Conservation (phyloP, 2,113 vertebrate genomes). For the Microcebus murinus region DNA sequence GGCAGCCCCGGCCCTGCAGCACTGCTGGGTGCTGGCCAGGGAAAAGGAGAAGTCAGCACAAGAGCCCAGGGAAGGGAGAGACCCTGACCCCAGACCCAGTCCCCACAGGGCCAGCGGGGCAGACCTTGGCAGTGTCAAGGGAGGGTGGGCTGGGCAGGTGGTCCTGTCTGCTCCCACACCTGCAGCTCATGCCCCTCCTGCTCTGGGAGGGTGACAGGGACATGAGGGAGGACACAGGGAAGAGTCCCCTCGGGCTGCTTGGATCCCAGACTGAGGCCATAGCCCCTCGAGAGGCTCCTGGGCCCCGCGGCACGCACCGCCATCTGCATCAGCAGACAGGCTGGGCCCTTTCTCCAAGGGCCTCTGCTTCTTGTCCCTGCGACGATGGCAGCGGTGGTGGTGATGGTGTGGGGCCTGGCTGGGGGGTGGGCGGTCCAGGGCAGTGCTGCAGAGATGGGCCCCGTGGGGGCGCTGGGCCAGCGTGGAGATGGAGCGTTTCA, state of each 20-base stretch:
- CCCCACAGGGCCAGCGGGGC: background rate
- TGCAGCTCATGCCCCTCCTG: background rate
- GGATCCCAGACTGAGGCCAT: background rate
- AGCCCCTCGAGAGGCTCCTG: background rate
- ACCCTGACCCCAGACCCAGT: background rate
- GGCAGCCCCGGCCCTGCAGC: slow-evolving; percentile 21
- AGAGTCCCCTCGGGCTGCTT: background rate
- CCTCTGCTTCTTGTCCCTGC: slow-evolving; percentile 93
- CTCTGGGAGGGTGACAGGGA: background rate
- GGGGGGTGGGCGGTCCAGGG: slow-evolving; percentile 87
- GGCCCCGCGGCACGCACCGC: slow-evolving; percentile 81
- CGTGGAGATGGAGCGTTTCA: slow-evolving; percentile 95
- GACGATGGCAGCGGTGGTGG: slow-evolving; percentile 94
- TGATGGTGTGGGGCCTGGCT: slow-evolving; percentile 90
- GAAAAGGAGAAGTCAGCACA: background rate
- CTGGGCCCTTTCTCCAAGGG: slow-evolving; percentile 90
- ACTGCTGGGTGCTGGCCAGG: slow-evolving; percentile 3
- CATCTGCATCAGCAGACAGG: slow-evolving; percentile 82
- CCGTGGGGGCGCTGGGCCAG: slow-evolving; percentile 89
- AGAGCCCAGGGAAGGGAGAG: background rate
- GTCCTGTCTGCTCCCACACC: background rate
- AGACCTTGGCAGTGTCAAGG: background rate
- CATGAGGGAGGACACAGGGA: background rate
- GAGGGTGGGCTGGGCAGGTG: background rate
- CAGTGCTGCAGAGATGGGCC: slow-evolving; percentile 88